Evolutionary conservation across 2,888 invertebrate species (phyloP), one percentile per base, ranked within the genome.

Genomic region (Apodemia mormo): DNA sequence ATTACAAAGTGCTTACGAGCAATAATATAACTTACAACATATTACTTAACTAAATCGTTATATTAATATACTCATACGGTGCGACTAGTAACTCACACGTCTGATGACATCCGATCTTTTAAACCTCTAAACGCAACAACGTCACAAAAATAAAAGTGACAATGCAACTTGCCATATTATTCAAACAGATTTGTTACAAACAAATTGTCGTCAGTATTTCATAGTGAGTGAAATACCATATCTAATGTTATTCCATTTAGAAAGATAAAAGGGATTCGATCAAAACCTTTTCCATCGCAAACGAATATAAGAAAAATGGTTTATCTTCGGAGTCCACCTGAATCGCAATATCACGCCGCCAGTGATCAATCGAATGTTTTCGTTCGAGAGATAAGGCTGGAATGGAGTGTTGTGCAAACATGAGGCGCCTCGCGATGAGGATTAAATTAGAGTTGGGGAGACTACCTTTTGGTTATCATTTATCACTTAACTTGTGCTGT

Each of bases 261-360:
- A 61, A 61, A 61, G 61, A 33, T 61, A 61, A 61, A 33, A 61
- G 61, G 33, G 33, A 61, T 30, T 61, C 30, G 33, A 61, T 61
- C 61, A 61, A 61, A 61, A 58, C 30, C 33, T 30, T 61, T 61
- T 61, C 12, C 12, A 33, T 30, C 30, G 33, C 14, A 61, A 61
- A 61, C 4, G 61, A 61, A 61, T 61, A 61, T 61, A 61, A 12
- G 61, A 61, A 61, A 30, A 61, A 61, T 61, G 61, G 12, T 61
- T 33, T 61, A 61, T 61, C 12, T 14, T 3, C 12, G 12, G 10
- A 33, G 61, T 61, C 61, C 33, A 61, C 30, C 29, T 33, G 61
- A 49, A 49, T 49, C 14, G 61, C 30, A 30, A 61, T 61, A 61
- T 61, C 61, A 30, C 12, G 12, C 61, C 61, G 12, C 61, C 49